Percentiles rank a stretch among this genome's conserved stretches.
Conservation (phyloP, 2,113 vertebrate species). For the Noctilio leporinus region DNA sequence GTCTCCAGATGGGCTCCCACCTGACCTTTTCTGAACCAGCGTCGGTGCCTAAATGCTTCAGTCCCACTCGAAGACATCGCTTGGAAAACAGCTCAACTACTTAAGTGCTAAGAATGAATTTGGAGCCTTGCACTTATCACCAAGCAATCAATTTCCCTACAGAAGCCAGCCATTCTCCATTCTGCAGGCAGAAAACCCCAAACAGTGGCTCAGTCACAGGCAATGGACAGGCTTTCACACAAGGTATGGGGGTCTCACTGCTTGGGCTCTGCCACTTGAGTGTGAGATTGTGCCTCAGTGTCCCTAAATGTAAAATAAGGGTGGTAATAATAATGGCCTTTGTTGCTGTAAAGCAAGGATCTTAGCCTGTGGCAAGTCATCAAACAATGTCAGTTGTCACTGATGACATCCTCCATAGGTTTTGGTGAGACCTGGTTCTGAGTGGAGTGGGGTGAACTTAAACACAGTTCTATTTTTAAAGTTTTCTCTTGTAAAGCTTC, state of each 20-base stretch:
- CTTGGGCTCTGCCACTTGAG: neutral
- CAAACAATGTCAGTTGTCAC: fast-evolving
- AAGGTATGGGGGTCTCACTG: fast-evolving
- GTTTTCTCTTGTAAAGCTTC: neutral
- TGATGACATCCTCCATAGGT: neutral
- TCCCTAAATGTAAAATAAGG: neutral
- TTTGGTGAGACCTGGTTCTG: neutral
- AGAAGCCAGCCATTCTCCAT: neutral
- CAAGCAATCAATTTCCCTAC: neutral
- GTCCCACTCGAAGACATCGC: neutral
- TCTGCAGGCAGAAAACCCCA: neutral
- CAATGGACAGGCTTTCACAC: fast-evolving
- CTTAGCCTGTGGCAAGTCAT: fast-evolving
- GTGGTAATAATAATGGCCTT: fast-evolving
- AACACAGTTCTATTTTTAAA: neutral
- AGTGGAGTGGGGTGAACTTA: neutral
- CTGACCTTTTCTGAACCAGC: constrained; percentile 31
- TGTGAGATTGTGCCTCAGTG: neutral
- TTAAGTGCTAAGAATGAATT: neutral
- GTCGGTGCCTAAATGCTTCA: neutral
- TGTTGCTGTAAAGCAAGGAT: fast-evolving
- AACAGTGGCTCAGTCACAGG: neutral
- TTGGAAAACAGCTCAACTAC: neutral
- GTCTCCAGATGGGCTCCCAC: neutral
- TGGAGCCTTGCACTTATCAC: fast-evolving